These are phyloP conservation scores for Clarias fuscus DNA, from an alignment of 2,797 vertebrate species.

Conservation along the genomic window DNA sequence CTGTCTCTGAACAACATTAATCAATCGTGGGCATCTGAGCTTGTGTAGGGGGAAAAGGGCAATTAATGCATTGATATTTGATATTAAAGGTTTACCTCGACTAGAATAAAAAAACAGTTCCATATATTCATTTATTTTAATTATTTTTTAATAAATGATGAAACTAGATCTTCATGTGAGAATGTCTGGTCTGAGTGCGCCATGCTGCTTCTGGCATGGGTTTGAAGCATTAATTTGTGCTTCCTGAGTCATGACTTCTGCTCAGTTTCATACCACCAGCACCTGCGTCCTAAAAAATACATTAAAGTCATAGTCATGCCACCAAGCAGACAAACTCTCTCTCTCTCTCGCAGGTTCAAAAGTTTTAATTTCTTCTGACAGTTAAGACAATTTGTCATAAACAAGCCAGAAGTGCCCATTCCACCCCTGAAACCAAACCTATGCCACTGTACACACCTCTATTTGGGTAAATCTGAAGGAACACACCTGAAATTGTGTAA, in stretches of 20 bases:
- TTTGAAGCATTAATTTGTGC: not conserved
- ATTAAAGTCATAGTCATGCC: not conserved
- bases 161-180: conserved; percentile 21
- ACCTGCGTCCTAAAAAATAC: not conserved
- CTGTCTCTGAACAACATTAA: not conserved
- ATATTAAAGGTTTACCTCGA: not conserved
- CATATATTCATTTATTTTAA: not conserved
- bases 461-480: conserved; percentile 10
- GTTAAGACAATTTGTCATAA: not conserved
- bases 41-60: not conserved
- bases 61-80: not conserved
- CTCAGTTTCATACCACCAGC: not conserved
- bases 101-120: not conserved
- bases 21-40: no score
- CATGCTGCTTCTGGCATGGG: not conserved
- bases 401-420: not conserved
- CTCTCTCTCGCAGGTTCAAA: not conserved
- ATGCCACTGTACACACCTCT: not conserved
- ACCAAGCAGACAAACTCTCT: not conserved
- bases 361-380: not conserved
- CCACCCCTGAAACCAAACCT: not conserved
- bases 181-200: not conserved
- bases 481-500: conserved; percentile 20
- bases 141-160: not conserved
- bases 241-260: conserved; percentile 6